Evolutionary conservation across 2,113 vertebrate species (phyloP).

Genomic region (Clarias gariepinus): DNA sequence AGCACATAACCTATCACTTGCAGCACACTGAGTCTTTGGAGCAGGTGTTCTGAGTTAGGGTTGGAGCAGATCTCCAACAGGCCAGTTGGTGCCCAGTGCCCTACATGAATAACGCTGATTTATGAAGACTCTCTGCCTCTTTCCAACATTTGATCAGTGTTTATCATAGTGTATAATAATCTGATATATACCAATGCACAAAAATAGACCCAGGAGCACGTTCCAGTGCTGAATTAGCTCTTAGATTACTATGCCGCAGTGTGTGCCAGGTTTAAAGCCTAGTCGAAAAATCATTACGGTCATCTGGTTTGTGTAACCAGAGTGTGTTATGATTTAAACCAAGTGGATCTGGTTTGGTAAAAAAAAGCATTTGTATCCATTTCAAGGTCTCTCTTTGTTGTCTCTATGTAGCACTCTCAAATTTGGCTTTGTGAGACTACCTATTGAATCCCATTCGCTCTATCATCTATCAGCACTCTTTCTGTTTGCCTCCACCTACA

Average conservation of each 20-base stretch:
- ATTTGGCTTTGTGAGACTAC: neutral
- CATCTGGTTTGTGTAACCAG: neutral
- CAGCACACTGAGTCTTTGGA: neutral
- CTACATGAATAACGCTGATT: conserved; percentile 12
- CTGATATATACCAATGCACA: neutral
- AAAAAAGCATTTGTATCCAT: neutral
- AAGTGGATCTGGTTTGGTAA: neutral
- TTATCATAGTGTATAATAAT: neutral
- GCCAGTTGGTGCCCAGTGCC: conserved; percentile 14
- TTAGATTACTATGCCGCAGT: neutral
- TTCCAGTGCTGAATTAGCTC: neutral
- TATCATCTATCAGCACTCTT: neutral
- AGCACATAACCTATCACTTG: neutral
- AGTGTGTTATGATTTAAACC: neutral
- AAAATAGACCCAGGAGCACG: conserved; percentile 9
- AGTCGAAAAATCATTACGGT: neutral
- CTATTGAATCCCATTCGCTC: neutral
- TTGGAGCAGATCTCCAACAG: neutral
- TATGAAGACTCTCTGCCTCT: neutral
- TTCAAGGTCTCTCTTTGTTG: neutral
- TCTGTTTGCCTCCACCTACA: neutral
- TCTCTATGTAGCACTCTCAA: neutral
- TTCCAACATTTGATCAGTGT: neutral
- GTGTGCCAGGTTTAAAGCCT: neutral
- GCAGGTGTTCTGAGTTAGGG: conserved; percentile 10